Percentiles rank a stretch among this genome's conserved stretches.
Conservation (phyloP, 2,113 vertebrate genomes). For the Macquaria ambigua region DNA sequence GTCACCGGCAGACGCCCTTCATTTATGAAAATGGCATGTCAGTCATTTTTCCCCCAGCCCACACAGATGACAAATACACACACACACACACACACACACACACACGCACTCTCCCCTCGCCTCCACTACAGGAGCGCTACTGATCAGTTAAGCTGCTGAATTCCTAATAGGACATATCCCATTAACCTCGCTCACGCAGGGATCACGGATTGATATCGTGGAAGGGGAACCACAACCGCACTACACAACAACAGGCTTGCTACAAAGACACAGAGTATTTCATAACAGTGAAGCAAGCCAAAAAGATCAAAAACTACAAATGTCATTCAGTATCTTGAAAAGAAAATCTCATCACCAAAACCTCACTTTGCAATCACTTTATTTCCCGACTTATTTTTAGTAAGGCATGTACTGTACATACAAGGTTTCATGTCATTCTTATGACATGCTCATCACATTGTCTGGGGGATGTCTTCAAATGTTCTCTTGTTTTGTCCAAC, state of each 20-base stretch:
- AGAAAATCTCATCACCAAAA: not conserved
- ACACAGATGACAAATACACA: constrained; percentile 47
- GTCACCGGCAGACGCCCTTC: constrained; percentile 63
- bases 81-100: constrained; percentile 13
- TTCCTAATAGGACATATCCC: constrained; percentile 73
- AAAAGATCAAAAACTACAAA: not conserved
- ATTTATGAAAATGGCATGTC: constrained; percentile 69
- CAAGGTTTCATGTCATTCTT: no score
- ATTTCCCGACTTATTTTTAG: no score
- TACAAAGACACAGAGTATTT: not conserved
- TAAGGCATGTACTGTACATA: no score
- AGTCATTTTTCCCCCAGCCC: constrained; percentile 51
- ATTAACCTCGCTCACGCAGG: constrained; percentile 72
- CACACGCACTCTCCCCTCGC: not conserved
- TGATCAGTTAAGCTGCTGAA: constrained; percentile 68
- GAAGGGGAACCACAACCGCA: constrained; percentile 13
- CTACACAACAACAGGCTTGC: not conserved
- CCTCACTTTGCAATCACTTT: not conserved
- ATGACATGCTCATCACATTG: not conserved
- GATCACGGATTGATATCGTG: constrained; percentile 55
- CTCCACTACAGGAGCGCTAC: constrained; percentile 30
- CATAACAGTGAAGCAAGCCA: not conserved
- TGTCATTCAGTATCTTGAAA: not conserved
- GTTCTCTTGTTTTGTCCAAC: not conserved
- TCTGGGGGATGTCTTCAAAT: not conserved